These are phyloP conservation scores for Rallus crepitans DNA, from an alignment of 2,797 vertebrate genomes.

Conservation along the genomic window DNA sequence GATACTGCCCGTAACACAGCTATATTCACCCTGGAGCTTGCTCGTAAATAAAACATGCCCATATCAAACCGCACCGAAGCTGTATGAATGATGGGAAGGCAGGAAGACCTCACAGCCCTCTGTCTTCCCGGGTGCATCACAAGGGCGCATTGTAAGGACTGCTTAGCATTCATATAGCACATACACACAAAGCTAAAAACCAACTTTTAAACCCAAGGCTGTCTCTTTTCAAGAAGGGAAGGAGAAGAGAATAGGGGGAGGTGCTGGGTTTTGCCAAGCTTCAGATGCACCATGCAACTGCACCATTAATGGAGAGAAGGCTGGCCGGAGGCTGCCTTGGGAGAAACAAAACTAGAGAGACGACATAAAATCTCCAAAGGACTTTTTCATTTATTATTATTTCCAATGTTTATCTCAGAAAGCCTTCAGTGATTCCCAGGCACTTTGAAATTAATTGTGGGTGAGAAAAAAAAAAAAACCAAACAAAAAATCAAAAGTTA, in stretches of 20 bases:
- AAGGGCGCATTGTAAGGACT: constrained; percentile 58
- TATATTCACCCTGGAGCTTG: background rate
- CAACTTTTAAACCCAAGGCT: constrained; percentile 43
- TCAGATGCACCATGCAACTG: constrained; percentile 54
- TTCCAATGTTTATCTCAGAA: constrained; percentile 76
- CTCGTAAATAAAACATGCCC: constrained; percentile 24
- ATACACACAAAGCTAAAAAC: constrained; percentile 53
- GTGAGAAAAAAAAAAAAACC: background rate
- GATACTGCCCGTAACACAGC: background rate
- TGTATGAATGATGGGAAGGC: background rate
- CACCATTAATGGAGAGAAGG: constrained; percentile 13
- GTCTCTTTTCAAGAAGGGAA: constrained; percentile 46
- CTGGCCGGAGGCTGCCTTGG: constrained; percentile 64
- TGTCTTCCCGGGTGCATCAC: constrained; percentile 29
- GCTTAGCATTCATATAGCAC: constrained; percentile 62
- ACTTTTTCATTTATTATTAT: constrained; percentile 51
- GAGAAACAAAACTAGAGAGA: constrained; percentile 65
- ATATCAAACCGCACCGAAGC: background rate
- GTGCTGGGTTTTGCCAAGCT: constrained; percentile 31
- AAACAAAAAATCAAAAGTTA: background rate
- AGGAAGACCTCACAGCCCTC: background rate
- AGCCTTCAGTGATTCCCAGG: constrained; percentile 74
- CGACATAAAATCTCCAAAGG: constrained; percentile 72
- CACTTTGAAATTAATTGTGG: constrained; percentile 81
- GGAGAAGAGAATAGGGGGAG: background rate